Evolutionary conservation across 2,113 vertebrate species (phyloP), one percentile per base, ranked within the genome.

Genomic region (Synchiropus splendidus): DNA sequence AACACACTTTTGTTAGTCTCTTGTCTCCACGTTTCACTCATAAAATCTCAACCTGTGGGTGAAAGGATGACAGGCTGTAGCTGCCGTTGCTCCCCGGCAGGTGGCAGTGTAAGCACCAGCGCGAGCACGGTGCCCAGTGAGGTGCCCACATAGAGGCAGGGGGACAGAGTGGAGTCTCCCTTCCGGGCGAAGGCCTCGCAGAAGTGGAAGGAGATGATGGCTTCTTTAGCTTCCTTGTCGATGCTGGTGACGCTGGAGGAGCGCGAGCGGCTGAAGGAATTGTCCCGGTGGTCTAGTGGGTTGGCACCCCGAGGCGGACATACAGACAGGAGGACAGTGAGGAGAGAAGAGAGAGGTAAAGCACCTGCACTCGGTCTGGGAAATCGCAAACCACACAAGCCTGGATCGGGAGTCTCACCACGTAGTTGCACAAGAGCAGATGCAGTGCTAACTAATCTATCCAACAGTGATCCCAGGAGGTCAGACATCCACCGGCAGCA

Each of bases 201-300:
- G 51, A 98, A 99, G 67, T 91, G 88, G 70, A 98, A 91, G 64
- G 90, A 89, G 54, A 88, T 90, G 80, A 96, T 90, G 36, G 90
- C 86, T 77, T 99, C 95, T 0, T 91, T 88, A 2, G 90, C 81
- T 64, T 99, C 95, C 75, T 92, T 97, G 74, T 99, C 95, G 48
- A 99, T 97, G 83, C 93, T 97, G 79, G 93, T 96, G 74, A 99
- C 95, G 42, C 93, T 97, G 54, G 95, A 97, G 75, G 93, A 97
- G 68, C 94, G 88, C 0, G 95, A 99, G 60, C 93, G 90, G 78
- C 95, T 98, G 85, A 95, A 98, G 36, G 95, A 95, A 79, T 92
- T 95, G 85, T 99, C 94, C 83, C 89, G 90, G 73, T 90, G 86
- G 85, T 99, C 95, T 98, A 87, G 82, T 79, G 90, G 85, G 74